A percentile compares a stretch with the other conserved stretches of the same genome.
Evolutionary conservation across 2,888 invertebrate genomes (phyloP).

Genomic region (Embidobia sp.): DNA sequence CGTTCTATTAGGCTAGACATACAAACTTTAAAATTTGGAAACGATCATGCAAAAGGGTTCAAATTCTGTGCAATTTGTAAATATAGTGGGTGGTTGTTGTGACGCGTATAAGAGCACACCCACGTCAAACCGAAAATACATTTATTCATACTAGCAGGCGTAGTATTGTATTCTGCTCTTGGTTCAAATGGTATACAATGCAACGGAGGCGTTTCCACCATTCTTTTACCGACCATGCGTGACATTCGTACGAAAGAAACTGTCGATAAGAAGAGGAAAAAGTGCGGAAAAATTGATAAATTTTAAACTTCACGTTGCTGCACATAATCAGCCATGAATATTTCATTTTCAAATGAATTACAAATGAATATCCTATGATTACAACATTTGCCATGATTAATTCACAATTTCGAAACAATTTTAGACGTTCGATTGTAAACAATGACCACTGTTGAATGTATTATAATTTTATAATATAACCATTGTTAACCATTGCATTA

Average conservation of each 20-base stretch:
- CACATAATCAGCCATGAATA: constrained; percentile 44
- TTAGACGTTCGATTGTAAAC: constrained; percentile 21
- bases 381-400: constrained; percentile 39
- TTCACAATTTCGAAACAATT: constrained; percentile 46
- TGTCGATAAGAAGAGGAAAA: constrained; percentile 61
- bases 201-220: constrained; percentile 78
- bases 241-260: constrained; percentile 62
- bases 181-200: constrained; percentile 77
- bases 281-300: constrained; percentile 47
- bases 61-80: constrained; percentile 24
- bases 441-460: no score
- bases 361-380: constrained; percentile 50
- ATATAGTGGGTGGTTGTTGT: constrained; percentile 58
- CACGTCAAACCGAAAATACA: constrained; percentile 79
- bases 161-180: constrained; percentile 79
- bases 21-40: constrained; percentile 3
- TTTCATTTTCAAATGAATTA: constrained; percentile 52
- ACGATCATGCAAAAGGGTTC: neutral
- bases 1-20: no score
- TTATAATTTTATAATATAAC: no score
- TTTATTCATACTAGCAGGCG: constrained; percentile 79
- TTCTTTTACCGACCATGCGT: constrained; percentile 70
- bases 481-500: no score
- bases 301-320: constrained; percentile 45
- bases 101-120: constrained; percentile 71